Percentiles rank a stretch among this genome's conserved stretches.
phyloP scores from a whole-genome alignment of 2,888 invertebrate genomes.

The Microdon myrmicae region DNA sequence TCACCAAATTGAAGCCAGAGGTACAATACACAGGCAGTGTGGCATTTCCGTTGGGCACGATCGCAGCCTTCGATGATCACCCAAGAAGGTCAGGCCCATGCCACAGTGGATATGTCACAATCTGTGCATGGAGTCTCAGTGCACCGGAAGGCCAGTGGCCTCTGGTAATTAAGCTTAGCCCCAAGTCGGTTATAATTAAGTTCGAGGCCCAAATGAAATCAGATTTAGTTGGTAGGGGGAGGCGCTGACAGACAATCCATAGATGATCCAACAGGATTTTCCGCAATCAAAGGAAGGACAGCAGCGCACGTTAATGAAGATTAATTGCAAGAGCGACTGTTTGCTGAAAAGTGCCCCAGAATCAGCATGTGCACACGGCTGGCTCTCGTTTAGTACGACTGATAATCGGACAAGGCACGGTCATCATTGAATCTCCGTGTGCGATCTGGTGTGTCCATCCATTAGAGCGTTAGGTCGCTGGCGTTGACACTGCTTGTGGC shows the following conservation, averaged over 20 bases:
- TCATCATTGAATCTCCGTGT: conserved; percentile 38
- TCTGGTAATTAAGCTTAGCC: conserved; percentile 36
- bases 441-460: conserved; percentile 28
- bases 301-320: conserved; percentile 62
- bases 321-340: conserved; percentile 60
- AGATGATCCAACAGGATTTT: conserved; percentile 43
- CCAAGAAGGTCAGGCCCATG: conserved; percentile 43
- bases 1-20: not conserved
- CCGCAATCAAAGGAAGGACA: conserved; percentile 18
- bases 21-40: conserved; percentile 25
- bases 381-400: conserved; percentile 3
- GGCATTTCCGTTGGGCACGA: conserved; percentile 48
- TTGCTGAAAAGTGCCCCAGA: conserved; percentile 20
- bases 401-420: conserved; percentile 42
- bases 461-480: conserved; percentile 23
- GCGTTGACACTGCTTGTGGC: not conserved
- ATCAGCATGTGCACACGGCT: conserved; percentile 10
- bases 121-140: conserved; percentile 16
- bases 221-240: too few species aligned
- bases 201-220: conserved; percentile 24
- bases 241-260: conserved; percentile 22
- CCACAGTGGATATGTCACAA: conserved; percentile 39
- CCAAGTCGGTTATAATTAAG: conserved; percentile 37
- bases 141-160: conserved; percentile 42
- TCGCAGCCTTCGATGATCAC: conserved; percentile 27